Base-by-base conservation (phyloP, 2,888 invertebrate genomes). In the Resseliella maxima region DNA sequence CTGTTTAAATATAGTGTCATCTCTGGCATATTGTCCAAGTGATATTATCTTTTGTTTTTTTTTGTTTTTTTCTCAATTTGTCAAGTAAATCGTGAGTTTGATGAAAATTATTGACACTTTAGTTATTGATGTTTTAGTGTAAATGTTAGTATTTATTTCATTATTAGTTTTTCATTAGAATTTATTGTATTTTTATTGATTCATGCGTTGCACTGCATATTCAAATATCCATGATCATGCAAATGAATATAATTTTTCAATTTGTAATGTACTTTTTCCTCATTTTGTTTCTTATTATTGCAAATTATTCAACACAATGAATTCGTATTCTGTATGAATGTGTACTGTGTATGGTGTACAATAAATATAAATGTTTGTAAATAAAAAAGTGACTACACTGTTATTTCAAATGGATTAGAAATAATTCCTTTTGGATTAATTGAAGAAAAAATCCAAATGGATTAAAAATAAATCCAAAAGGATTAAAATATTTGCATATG, bases 21-120 rank as follows among this genome's bases (percentile, higher is more conserved):
- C 64, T 64, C 36, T 81, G 81, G 81, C 81, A 81, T 81, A 81
- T 81, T 81, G 81, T 81, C 81, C 35, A 81, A 81, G 36, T 36
- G 81, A 36, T 81, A 81, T 81, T 81, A 81, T 36, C 35, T 81
- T 81, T 81, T n/a, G 18, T 36, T 36, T 36, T 18, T 36, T 6
- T 21, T 27, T 12, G 2, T 5, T 15, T 59, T 15, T 59, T 6
- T 50, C 18, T 59, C 24, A 5, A 59, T 2, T 59, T 27, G 2
- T 59, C 59, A 59, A 59, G 5, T 59, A 18, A 18, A 50, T 8
- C 21, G 21, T 12, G 59, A 27, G 24, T 59, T 5, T 59, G 59
- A 50, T 59, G n/a, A n/a, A n/a, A n/a, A n/a, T n/a, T n/a, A n/a
- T n/a, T n/a, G n/a, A n/a, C n/a, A n/a, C n/a, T n/a, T n/a, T n/a